Evolutionary conservation across 2,797 vertebrate genomes (phyloP).

Genomic region (Chloroceryle amazona): DNA sequence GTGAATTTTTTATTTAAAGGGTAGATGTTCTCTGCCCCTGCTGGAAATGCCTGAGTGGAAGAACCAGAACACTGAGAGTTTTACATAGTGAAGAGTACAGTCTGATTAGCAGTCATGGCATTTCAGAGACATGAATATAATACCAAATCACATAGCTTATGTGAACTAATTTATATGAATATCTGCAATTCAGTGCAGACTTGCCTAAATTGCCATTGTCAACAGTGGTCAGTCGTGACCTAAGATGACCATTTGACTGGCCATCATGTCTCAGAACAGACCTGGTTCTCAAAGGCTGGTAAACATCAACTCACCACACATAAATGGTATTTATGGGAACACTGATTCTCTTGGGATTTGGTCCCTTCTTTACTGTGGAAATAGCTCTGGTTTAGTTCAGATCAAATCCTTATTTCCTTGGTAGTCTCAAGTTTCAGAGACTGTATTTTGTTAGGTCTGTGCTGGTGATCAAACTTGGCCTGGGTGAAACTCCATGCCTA

Average conservation of each 20-base stretch:
- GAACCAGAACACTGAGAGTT: not conserved
- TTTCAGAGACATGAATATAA: conserved; percentile 9
- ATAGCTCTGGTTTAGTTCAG: conserved; percentile 8
- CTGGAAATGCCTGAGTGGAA: conserved; percentile 17
- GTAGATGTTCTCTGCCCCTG: conserved; percentile 12
- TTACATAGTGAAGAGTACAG: not conserved
- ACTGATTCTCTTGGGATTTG: not conserved
- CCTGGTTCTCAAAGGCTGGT: conserved; percentile 15
- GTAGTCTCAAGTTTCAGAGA: conserved; percentile 3
- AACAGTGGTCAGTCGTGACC: conserved; percentile 20
- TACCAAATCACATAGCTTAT: not conserved
- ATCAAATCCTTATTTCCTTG: not conserved
- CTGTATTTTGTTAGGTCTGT: not conserved
- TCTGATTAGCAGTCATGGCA: not conserved
- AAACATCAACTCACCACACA: conserved; percentile 8
- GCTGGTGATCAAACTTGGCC: not conserved
- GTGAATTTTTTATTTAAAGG: not conserved
- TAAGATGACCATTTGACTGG: conserved; percentile 6
- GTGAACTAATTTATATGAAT: not conserved
- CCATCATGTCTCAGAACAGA: conserved; percentile 23
- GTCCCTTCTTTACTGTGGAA: not conserved
- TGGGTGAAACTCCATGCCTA: not conserved
- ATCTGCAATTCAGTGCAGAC: not conserved
- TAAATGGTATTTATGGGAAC: conserved; percentile 28
- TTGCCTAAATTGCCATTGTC: conserved; percentile 20